Evolutionary conservation across 1,140 invertebrate genomes (phyloP).

Genomic region (Drosophila nannoptera): DNA sequence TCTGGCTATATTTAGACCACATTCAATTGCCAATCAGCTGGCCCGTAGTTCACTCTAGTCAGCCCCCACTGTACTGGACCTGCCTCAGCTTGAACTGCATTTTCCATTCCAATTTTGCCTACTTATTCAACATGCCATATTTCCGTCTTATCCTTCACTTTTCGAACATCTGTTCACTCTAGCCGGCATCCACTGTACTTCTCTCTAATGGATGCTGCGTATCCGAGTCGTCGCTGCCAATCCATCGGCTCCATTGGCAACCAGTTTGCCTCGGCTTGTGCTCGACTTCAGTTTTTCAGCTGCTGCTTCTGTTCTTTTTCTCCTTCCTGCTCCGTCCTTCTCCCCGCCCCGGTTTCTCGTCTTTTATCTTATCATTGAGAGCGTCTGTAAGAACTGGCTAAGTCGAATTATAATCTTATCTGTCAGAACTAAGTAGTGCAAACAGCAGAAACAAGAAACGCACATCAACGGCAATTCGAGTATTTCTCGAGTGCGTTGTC

Average conservation of each 20-base stretch:
- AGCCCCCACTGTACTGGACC: constrained; percentile 14
- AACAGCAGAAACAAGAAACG: constrained; percentile 61
- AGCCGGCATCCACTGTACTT: background rate
- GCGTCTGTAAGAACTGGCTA: constrained; percentile 46
- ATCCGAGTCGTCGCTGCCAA: background rate
- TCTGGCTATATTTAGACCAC: no score
- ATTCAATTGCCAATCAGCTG: no score
- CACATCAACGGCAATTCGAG: constrained; percentile 37
- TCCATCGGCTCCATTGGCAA: constrained; percentile 53
- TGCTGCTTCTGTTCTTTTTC: background rate
- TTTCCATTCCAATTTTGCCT: no score
- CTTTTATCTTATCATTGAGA: constrained; percentile 64
- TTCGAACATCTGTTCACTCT: background rate
- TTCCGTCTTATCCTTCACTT: background rate
- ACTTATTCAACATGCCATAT: background rate
- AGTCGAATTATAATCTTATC: constrained; percentile 75
- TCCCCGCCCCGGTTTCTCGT: constrained; percentile 1
- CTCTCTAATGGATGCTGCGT: constrained; percentile 1
- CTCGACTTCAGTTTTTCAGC: no score
- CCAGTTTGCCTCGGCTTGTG: constrained; percentile 36
- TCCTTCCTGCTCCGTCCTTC: constrained; percentile 6
- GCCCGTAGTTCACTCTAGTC: background rate
- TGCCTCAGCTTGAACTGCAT: no score
- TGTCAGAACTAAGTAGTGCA: constrained; percentile 74
- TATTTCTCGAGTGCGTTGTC: constrained; percentile 24